A percentile compares a stretch with the other conserved stretches of the same genome.
Evolutionary conservation across 2,113 vertebrate genomes (phyloP).

Genomic region (Mandrillus leucophaeus): DNA sequence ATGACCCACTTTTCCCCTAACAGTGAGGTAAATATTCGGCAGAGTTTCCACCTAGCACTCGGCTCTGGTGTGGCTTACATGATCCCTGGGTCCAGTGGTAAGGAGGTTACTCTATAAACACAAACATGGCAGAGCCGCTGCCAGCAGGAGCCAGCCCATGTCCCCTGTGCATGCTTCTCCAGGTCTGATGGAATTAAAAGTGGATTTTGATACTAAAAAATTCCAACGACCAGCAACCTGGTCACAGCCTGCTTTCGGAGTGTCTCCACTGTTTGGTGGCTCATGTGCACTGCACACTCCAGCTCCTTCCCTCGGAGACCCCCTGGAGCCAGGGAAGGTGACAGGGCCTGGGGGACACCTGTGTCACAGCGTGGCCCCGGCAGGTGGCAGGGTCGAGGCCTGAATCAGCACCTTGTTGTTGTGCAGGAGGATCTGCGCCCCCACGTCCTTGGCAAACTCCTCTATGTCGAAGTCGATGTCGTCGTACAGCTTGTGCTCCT

Average conservation of each 20-base stretch:
- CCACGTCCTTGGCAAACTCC: slow-evolving; percentile 93
- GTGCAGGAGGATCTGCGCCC: slow-evolving; percentile 87
- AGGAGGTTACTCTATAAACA: rapidly evolving
- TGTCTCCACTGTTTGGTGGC: rapidly evolving
- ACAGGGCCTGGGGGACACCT: background rate
- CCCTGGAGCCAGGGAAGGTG: background rate
- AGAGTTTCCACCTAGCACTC: background rate
- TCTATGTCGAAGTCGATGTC: slow-evolving; percentile 94
- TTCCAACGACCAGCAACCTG: background rate
- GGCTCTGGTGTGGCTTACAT: rapidly evolving
- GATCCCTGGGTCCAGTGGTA: background rate
- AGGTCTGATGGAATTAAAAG: rapidly evolving
- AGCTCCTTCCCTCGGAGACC: background rate
- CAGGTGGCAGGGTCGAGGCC: background rate
- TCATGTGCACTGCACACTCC: rapidly evolving
- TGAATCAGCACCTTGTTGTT: slow-evolving; percentile 85
- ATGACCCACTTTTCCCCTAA: rapidly evolving
- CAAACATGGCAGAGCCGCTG: background rate
- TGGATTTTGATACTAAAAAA: background rate
- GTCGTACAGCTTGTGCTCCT: slow-evolving; percentile 91
- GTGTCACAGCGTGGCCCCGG: no score
- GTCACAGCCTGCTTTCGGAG: rapidly evolving
- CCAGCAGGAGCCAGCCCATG: background rate
- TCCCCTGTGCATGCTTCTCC: rapidly evolving
- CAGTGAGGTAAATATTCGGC: rapidly evolving